These are phyloP conservation scores for Metalampra italica DNA, from an alignment of 2,888 invertebrate genomes.

Conservation along the genomic window DNA sequence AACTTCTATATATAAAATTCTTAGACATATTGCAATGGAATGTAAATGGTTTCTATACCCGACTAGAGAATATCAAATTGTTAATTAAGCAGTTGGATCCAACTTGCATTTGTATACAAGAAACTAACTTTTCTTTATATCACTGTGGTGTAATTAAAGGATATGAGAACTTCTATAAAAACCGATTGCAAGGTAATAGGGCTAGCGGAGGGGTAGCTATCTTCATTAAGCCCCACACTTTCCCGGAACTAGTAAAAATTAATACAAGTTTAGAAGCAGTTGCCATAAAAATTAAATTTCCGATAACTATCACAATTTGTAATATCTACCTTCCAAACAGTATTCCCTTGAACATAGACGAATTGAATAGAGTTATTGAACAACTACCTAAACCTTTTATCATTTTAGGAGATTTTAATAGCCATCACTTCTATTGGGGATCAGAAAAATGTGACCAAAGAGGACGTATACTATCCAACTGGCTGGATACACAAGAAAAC, in stretches of 20 bases:
- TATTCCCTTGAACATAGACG: background rate
- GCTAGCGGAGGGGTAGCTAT: no score
- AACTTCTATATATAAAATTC: background rate
- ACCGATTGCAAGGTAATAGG: background rate
- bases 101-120: constrained; percentile 11
- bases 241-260: no score
- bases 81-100: background rate
- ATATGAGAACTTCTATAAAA: constrained; percentile 2
- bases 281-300: constrained; percentile 9
- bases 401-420: background rate
- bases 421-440: constrained; percentile 14
- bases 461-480: constrained; percentile 9
- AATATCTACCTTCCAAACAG: constrained; percentile 13
- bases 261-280: constrained; percentile 6
- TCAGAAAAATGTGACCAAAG: constrained; percentile 11
- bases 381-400: no score
- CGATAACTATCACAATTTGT: constrained; percentile 9
- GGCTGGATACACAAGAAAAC: constrained; percentile 1
- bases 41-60: background rate
- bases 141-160: constrained; percentile 8
- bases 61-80: constrained; percentile 10
- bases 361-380: constrained; percentile 5
- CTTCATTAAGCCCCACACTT: no score
- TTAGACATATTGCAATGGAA: constrained; percentile 1
- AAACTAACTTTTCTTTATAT: constrained; percentile 11